Base-by-base conservation (phyloP, 2,797 vertebrate species). In the Cichlasoma orientale region DNA sequence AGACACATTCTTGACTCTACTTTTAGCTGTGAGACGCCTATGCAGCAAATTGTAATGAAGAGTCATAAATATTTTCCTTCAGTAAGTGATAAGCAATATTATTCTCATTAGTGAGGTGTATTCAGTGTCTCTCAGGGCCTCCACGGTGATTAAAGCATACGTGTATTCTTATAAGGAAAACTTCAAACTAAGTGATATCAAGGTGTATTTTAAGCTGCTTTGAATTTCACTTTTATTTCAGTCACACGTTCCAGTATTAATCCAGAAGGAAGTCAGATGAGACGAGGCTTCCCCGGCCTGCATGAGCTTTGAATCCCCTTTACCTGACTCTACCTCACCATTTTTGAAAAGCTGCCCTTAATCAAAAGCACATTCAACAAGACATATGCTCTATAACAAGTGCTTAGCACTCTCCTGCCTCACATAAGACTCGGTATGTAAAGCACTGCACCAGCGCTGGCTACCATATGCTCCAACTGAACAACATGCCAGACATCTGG, bases 401-500 rank as follows among this genome's bases (percentile, higher is more conserved):
- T 80, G 50, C 78, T 84, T 72, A 80, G 78, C 44, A 54, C 71
- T 82, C 56, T 57, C 27, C 69, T 75, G 44, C 78, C 55, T 75
- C 72, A 82, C 72, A 75, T 66, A 84, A 29, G 52, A 75, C 59
- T 83, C 82, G 80, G 55, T 85, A 78, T 77, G 85, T 86, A 83
- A 87, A 88, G 80, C 54, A 21, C 70, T 82, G 74, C 75, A 86
- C 84, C 85, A 89, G 89, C 50, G 18, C 75, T 44, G 80, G 75
- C 55, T 19, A 77, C 71, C 90, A 91, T 92, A 92, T 92, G 92
- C 82, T 80, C 63, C 21, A 31, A 31, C 81, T 52, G 71, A 87
- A 78, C 72, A 56, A 78, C 82, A 85, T 74, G 82, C 77, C 89
- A 90, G 86, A 90, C 92, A 94, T 91, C 91, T 92, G 92, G 78